These are phyloP conservation scores for Aphidius gifuensis DNA, from an alignment of 1,140 invertebrate genomes.

Conservation along the genomic window DNA sequence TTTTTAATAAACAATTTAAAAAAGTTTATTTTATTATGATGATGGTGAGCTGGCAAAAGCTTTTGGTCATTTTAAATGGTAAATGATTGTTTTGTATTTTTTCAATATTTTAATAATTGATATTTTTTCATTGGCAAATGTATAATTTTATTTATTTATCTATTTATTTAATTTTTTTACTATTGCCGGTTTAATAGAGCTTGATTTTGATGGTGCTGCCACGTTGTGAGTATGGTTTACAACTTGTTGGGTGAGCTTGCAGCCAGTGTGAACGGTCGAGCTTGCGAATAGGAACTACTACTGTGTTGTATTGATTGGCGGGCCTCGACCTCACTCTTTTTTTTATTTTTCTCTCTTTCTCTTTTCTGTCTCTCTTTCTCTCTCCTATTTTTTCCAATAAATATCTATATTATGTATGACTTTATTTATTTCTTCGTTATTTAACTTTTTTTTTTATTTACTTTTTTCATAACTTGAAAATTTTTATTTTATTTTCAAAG, in stretches of 20 bases:
- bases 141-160: neutral
- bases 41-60: neutral
- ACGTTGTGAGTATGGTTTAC: neutral
- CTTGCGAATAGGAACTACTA: constrained; percentile 22
- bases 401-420: neutral
- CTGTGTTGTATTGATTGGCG: constrained; percentile 30
- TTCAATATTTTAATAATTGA: neutral
- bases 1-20: too few relatives aligned
- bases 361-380: neutral
- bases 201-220: constrained; percentile 11
- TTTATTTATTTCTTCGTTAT: neutral
- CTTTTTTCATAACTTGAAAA: neutral
- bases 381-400: neutral
- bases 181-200: neutral
- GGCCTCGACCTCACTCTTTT: constrained; percentile 14
- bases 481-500: neutral
- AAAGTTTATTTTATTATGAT: neutral
- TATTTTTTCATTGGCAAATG: neutral
- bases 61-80: neutral
- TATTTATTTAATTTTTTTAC: neutral
- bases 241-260: constrained; percentile 21
- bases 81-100: neutral
- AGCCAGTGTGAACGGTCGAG: constrained; percentile 13
- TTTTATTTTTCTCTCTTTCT: constrained; percentile 6
- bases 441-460: neutral